Conservation (phyloP, 2,113 vertebrate genomes). For the Lagopus muta region DNA sequence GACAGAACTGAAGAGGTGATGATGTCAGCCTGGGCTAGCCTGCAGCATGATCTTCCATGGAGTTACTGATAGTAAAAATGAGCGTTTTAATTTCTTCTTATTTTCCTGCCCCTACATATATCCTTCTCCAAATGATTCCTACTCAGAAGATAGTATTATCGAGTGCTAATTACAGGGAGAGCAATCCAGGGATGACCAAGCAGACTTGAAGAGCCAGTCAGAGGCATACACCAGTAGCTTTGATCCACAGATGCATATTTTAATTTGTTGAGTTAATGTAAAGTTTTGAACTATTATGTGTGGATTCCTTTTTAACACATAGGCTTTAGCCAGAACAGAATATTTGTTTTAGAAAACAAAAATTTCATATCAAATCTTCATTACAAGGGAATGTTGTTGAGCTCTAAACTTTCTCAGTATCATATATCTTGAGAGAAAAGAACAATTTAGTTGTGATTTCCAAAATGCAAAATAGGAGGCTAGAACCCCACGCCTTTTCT, state of each 20-base stretch:
- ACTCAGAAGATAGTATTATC: slow-evolving; percentile 6
- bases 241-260: neutral
- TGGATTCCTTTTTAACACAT: neutral
- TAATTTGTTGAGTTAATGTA: neutral
- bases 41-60: neutral
- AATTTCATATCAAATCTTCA: neutral
- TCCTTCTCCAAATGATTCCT: neutral
- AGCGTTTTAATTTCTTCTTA: slow-evolving; percentile 45
- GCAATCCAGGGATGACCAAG: neutral
- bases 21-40: neutral
- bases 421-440: neutral
- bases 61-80: slow-evolving; percentile 37
- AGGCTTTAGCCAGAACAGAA: neutral
- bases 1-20: neutral
- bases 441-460: neutral
- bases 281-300: neutral
- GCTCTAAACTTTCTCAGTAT: neutral
- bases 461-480: neutral
- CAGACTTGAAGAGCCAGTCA: neutral
- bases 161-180: slow-evolving; percentile 17
- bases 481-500: neutral
- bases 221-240: neutral
- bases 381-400: neutral
- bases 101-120: slow-evolving; percentile 12
- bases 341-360: neutral